These are phyloP conservation scores for Rutpela maculata DNA, from an alignment of 2,888 invertebrate species.

Conservation along the genomic window DNA sequence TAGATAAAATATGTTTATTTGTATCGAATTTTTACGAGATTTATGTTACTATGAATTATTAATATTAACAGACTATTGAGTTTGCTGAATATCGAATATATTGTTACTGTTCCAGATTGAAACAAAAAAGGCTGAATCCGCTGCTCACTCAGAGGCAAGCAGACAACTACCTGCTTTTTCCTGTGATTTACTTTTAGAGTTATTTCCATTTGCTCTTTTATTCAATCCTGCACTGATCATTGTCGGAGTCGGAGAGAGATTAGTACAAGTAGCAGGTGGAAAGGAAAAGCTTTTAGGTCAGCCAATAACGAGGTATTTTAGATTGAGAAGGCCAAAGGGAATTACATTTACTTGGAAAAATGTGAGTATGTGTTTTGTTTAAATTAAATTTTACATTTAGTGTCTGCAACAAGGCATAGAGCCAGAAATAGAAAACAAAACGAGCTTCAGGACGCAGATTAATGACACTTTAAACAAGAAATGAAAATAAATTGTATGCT, in stretches of 20 bases:
- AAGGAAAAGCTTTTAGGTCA: conserved; percentile 78
- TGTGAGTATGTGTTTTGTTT: conserved; percentile 74
- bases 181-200: conserved; percentile 82
- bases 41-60: too few species aligned
- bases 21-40: too few species aligned
- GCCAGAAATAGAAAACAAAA: neutral
- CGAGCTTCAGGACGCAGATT: neutral
- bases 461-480: neutral
- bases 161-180: conserved; percentile 79
- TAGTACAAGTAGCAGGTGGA: conserved; percentile 81
- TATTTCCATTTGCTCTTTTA: conserved; percentile 92
- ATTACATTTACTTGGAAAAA: conserved; percentile 90
- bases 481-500: neutral
- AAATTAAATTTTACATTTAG: neutral
- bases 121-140: conserved; percentile 65
- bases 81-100: too few species aligned
- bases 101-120: conserved; percentile 67
- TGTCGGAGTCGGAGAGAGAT: conserved; percentile 85
- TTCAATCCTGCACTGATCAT: conserved; percentile 86
- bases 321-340: conserved; percentile 87
- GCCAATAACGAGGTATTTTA: conserved; percentile 82
- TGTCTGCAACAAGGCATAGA: neutral
- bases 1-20: too few species aligned
- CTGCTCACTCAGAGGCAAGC: conserved; percentile 64
- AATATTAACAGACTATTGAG: too few species aligned